Percentiles rank a stretch among this genome's conserved stretches.
These are phyloP conservation scores for Aldrovandia affinis DNA, from an alignment of 2,797 vertebrate genomes.

Conservation along the genomic window DNA sequence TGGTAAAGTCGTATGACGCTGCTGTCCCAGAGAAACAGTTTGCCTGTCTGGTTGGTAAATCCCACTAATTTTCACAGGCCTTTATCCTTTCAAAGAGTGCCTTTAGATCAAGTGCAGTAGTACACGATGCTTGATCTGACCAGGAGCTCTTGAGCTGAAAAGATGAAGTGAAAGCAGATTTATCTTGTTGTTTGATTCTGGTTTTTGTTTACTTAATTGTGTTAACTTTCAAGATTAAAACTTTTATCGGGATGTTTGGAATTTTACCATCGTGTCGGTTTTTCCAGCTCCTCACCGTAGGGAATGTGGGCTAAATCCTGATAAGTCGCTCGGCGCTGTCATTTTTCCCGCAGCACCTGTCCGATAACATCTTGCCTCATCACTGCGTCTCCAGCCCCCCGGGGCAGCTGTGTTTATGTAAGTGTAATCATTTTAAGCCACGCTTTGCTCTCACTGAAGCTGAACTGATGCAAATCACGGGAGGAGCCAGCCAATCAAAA, in stretches of 20 bases:
- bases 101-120: too few relatives aligned
- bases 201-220: neutral
- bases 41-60: too few relatives aligned
- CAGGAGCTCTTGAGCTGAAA: slow-evolving; percentile 35
- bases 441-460: slow-evolving; percentile 60
- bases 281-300: slow-evolving; percentile 52
- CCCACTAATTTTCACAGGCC: too few relatives aligned
- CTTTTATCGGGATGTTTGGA: slow-evolving; percentile 9
- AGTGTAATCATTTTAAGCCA: slow-evolving; percentile 73
- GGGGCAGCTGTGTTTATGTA: slow-evolving; percentile 70
- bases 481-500: neutral
- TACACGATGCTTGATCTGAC: slow-evolving; percentile 37
- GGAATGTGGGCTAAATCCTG: slow-evolving; percentile 60
- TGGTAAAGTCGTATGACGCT: too few relatives aligned
- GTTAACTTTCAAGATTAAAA: too few relatives aligned
- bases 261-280: slow-evolving; percentile 36
- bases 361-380: slow-evolving; percentile 72
- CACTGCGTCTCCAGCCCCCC: slow-evolving; percentile 62
- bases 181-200: neutral
- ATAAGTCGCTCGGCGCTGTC: slow-evolving; percentile 55
- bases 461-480: slow-evolving; percentile 43
- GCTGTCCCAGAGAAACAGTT: too few relatives aligned
- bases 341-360: slow-evolving; percentile 70
- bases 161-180: neutral
- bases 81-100: too few relatives aligned